Evolutionary conservation across 2,113 vertebrate genomes (phyloP).

Genomic region (Eurystomus gularis): DNA sequence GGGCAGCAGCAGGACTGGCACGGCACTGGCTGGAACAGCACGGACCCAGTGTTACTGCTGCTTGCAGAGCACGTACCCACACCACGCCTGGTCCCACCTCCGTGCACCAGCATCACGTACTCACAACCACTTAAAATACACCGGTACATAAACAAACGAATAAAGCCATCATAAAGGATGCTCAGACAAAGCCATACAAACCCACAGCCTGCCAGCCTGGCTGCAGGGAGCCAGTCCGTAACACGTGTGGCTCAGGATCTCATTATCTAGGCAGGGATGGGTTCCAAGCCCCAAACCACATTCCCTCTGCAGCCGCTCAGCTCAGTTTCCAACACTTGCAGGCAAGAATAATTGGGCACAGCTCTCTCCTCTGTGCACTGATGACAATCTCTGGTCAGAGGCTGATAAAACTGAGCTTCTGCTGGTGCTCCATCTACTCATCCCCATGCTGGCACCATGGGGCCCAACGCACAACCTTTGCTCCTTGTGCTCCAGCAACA

Average conservation of each 20-base stretch:
- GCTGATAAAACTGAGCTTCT: neutral
- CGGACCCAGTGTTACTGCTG: neutral
- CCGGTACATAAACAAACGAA: neutral
- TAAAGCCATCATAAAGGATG: neutral
- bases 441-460: fast-evolving
- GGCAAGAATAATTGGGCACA: neutral
- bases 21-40: neutral
- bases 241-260: neutral
- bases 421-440: fast-evolving
- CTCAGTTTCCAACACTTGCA: neutral
- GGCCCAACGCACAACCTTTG: neutral
- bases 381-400: neutral
- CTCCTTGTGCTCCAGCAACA: fast-evolving
- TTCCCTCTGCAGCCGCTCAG: neutral
- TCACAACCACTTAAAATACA: fast-evolving
- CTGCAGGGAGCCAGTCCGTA: neutral
- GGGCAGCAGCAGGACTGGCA: neutral
- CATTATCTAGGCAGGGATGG: neutral
- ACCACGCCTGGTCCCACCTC: neutral
- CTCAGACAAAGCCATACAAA: neutral
- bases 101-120: neutral
- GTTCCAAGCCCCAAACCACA: neutral
- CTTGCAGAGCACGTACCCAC: neutral
- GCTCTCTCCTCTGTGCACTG: neutral
- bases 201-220: neutral